A percentile compares a stretch with the other conserved stretches of the same genome.
Conservation (phyloP, 2,888 invertebrate genomes). For the Escarpia spicata region DNA sequence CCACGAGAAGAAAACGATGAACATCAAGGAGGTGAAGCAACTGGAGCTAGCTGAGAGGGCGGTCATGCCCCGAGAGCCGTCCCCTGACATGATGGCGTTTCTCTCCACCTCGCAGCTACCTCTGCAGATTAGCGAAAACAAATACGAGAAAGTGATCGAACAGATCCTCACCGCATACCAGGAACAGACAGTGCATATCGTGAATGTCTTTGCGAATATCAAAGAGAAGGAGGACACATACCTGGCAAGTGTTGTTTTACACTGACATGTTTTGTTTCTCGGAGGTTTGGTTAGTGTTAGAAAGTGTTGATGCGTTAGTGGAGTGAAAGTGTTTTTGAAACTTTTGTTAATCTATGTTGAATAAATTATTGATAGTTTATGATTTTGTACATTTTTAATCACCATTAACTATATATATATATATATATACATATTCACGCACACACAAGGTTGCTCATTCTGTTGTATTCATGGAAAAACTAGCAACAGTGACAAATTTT, state of each 20-base stretch:
- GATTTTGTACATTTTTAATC: too few species aligned
- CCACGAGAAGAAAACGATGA: constrained; percentile 53
- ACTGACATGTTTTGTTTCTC: not conserved
- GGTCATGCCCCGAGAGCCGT: not conserved
- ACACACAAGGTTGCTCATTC: not conserved
- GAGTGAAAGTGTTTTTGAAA: not conserved
- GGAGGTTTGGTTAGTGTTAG: not conserved
- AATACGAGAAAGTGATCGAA: constrained; percentile 40
- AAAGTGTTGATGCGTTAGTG: too few species aligned
- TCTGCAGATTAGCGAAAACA: constrained; percentile 24
- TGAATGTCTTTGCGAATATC: constrained; percentile 44
- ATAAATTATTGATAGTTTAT: too few species aligned
- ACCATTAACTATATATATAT: not conserved
- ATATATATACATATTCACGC: not conserved
- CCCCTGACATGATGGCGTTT: not conserved
- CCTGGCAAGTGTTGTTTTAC: constrained; percentile 38
- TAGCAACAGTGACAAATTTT: too few species aligned
- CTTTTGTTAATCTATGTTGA: not conserved
- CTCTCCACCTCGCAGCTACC: not conserved
- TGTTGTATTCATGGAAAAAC: not conserved
- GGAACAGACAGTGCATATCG: constrained; percentile 44
- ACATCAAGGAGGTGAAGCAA: constrained; percentile 55
- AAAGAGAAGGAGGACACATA: constrained; percentile 43
- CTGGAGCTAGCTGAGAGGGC: constrained; percentile 33
- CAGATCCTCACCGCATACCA: constrained; percentile 37